phyloP scores from a whole-genome alignment of 2,113 vertebrate genomes.

The Scalopus aquaticus region DNA sequence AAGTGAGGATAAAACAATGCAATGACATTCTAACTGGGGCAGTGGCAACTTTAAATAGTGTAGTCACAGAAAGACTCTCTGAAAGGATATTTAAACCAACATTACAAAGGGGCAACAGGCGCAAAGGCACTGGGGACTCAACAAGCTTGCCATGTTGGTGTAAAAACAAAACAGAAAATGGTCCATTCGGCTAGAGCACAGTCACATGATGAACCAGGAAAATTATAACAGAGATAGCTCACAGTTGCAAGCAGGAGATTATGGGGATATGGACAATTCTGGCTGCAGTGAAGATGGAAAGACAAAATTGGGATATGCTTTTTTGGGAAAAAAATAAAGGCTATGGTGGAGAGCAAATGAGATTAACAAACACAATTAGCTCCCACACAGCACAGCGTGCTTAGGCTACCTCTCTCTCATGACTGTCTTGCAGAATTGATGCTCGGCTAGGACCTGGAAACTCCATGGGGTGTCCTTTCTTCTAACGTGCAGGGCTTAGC shows the following conservation, averaged over 20 bases:
- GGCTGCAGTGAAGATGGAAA: background rate
- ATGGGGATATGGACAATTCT: too few relatives aligned
- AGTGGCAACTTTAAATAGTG: background rate
- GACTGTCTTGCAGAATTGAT: background rate
- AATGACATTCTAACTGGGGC: background rate
- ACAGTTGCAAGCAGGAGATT: background rate
- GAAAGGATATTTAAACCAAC: background rate
- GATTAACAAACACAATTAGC: background rate
- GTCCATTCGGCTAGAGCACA: background rate
- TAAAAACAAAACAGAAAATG: background rate
- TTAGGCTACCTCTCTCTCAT: fast-evolving
- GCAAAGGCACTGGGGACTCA: background rate
- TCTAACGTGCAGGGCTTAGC: background rate
- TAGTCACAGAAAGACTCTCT: background rate
- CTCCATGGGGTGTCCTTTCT: background rate
- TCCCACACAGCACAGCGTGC: background rate
- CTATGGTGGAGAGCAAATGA: background rate
- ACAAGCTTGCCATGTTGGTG: background rate
- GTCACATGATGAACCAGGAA: background rate
- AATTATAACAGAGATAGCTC: background rate
- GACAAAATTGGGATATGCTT: background rate
- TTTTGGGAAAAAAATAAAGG: background rate
- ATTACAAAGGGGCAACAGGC: background rate
- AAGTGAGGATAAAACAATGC: background rate
- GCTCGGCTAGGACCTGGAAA: background rate